A percentile compares a stretch with the other conserved stretches of the same genome.
phyloP scores from a whole-genome alignment of 2,888 invertebrate genomes.

The Cerastis rubricosa region DNA sequence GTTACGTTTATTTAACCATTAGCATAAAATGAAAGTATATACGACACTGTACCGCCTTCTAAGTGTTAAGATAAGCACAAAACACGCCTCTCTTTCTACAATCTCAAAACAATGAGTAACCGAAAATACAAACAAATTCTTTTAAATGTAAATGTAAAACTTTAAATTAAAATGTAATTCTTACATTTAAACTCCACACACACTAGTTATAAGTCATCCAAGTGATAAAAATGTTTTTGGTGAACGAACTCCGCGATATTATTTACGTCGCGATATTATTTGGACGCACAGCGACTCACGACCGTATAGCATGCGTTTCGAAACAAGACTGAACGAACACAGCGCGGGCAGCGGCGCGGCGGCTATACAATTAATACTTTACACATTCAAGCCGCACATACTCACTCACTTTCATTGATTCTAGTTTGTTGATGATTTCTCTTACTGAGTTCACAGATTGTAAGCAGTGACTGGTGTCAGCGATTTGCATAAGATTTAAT shows the following conservation, averaged over 20 bases:
- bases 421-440: slow-evolving; percentile 25
- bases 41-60: slow-evolving; percentile 1
- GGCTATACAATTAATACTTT: neutral
- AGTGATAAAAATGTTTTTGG: slow-evolving; percentile 15
- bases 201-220: slow-evolving; percentile 36
- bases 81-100: slow-evolving; percentile 27
- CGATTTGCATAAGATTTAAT: neutral
- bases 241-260: slow-evolving; percentile 56
- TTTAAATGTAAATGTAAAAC: neutral
- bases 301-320: slow-evolving; percentile 10
- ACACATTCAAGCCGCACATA: slow-evolving; percentile 1
- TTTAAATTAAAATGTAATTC: slow-evolving; percentile 16
- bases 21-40: slow-evolving; percentile 36
- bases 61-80: slow-evolving; percentile 17
- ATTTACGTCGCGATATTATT: slow-evolving; percentile 50
- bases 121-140: neutral
- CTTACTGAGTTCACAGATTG: neutral
- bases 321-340: slow-evolving; percentile 45
- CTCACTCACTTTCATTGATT: slow-evolving; percentile 47
- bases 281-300: slow-evolving; percentile 31
- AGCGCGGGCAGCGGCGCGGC: too few species aligned
- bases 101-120: slow-evolving; percentile 28
- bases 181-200: slow-evolving; percentile 52
- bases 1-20: slow-evolving; percentile 23
- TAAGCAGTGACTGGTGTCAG: neutral